Base-by-base conservation (phyloP, 2,113 vertebrate genomes). In the cattle (Bos taurus) region DNA sequence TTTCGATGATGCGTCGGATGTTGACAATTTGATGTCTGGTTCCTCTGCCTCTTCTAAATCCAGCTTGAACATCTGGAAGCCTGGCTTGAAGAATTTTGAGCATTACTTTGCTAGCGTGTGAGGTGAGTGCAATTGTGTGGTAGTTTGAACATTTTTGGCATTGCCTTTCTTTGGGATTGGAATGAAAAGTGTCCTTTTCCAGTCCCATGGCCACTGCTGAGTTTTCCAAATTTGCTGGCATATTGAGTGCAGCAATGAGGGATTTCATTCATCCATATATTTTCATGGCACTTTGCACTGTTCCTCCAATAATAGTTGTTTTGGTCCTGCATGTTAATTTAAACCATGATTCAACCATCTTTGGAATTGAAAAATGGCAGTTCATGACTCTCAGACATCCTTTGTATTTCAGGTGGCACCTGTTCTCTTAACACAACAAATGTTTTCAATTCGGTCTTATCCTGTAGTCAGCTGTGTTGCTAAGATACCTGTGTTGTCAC, bases 401-500 rank as follows among this genome's bases (percentile, higher is more conserved):
- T 98, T 96, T 93, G 60, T 97, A 71, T 97, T 98, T 98, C 96
- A 98, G 90, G 89, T 95, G 90, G 94, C 95, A 98, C 96, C 94
- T 98, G 94, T 96, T 98, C 97, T 91, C 98, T 97, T 98, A 94
- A 95, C 96, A 96, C 56, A 96, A 71, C 21, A 57, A 95, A 91
- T 93, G 9, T 94, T 98, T 97, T 98, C 90, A 97, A 86, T 97
- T 94, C 87, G 94, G 88, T 90, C 62, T 26, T 95, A 97, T 98
- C 95, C 97, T 98, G 96, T 96, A 96, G 94, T 97, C 97, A 96
- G 88, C 96, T 67, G 13, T 97, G 98, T 99, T 98, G 99, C 98
- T 99, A 98, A 97, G 98, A 99, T 97, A 99, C 98, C 95, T 92
- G 0, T 97, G 85, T 97, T 98, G 94, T 96, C 97, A 98, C 95